Evolutionary conservation across 2,888 invertebrate species (phyloP), one percentile per base, ranked within the genome.

Genomic region (Cheilosia variabilis): DNA sequence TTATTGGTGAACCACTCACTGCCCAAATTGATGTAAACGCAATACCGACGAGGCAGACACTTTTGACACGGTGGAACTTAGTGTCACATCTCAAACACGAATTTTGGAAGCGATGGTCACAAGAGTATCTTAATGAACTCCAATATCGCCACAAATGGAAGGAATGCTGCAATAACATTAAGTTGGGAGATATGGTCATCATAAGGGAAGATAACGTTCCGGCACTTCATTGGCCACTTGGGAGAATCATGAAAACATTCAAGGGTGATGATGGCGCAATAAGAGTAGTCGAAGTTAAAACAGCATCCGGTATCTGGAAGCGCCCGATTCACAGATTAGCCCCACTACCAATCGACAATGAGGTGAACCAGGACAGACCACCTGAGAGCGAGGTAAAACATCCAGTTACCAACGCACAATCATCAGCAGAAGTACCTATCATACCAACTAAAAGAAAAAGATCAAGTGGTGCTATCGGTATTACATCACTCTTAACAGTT

Each of bases 91-190:
- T 71, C 4, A 78, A 62, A 15, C 22, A 78, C 10, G 55, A 62
- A 63, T 71, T 78, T 47, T 50, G 71, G 78, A 66, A 45, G 5
- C 57, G 75, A 43, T 75, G 63, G 27, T 69, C 68, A 31, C 68
- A 62, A 47, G 71, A 63, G 50, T 63, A 71, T 50, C 17, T 63
- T 6, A 45, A 68, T 24, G 43, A 77, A 52, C 78, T 71, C 5
- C 50, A 55, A 37, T 62, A 55, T 15, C 62, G 55, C 6, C 34
- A 71, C 24, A 71, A 71, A 62, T 71, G 71, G 55, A 60, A 69
- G 7, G 17, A 55, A 53, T 17, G n/a, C 13, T n/a, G 19, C 22
- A 50, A 66, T 19, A 77, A 69, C 27, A 62, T 71, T 15, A 69
- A 69, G 13, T 2, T 19, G 27, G 71, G 31, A 7, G 17, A 60